These are phyloP conservation scores for Echinarachnius parma DNA, from an alignment of 53 echinoderm and acorn worm genomes.

Conservation along the genomic window DNA sequence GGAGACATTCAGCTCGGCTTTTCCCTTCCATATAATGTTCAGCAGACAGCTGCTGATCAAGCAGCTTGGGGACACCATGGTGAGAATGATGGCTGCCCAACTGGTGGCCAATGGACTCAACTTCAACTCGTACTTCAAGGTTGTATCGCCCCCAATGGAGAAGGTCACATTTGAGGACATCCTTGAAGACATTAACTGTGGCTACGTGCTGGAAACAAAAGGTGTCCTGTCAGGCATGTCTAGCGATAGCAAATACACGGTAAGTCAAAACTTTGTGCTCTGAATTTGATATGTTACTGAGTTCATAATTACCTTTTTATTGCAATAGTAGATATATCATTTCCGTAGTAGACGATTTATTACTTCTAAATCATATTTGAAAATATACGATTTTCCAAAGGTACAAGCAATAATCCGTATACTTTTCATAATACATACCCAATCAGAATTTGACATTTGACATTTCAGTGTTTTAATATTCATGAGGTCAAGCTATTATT, in stretches of 20 bases:
- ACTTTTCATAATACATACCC: no score
- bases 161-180: conserved; percentile 75
- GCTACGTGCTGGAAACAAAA: conserved; percentile 64
- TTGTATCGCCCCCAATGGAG: conserved; percentile 63
- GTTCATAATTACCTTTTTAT: no score
- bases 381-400: no score
- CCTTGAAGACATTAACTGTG: conserved; percentile 73
- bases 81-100: conserved; percentile 77
- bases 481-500: no score
- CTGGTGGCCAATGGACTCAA: conserved; percentile 78
- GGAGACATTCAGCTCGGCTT: conserved; percentile 71
- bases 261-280: conserved; percentile 47
- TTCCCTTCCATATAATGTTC: conserved; percentile 89
- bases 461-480: no score
- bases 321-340: no score
- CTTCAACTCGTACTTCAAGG: conserved; percentile 80
- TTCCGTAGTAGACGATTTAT: no score
- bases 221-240: conserved; percentile 55
- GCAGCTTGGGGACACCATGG: conserved; percentile 82
- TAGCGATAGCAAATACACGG: conserved; percentile 54
- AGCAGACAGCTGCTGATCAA: conserved; percentile 69
- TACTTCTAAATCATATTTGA: no score
- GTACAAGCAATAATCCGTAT: no score
- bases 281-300: no score
- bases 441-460: no score